Percentiles rank a stretch among this genome's conserved stretches.
These are phyloP conservation scores for Semotilus atromaculatus DNA, from an alignment of 2,797 vertebrate genomes.

Conservation along the genomic window DNA sequence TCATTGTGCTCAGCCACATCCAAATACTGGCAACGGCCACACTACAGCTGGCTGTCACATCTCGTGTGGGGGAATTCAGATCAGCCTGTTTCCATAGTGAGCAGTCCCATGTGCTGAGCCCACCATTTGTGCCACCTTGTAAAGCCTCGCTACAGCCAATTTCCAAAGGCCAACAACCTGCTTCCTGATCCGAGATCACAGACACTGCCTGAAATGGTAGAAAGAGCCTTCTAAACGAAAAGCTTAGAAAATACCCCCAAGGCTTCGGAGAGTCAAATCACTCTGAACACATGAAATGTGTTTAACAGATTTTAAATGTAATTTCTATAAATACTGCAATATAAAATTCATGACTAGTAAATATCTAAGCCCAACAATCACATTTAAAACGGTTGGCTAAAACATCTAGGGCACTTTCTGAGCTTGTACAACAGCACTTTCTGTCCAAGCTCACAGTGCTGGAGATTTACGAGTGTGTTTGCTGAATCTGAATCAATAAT, in stretches of 20 bases:
- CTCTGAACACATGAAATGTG: background rate
- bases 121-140: slow-evolving; percentile 43
- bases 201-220: slow-evolving; percentile 27
- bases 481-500: slow-evolving; percentile 62
- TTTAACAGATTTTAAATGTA: slow-evolving; percentile 16
- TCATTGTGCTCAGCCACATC: slow-evolving; percentile 64
- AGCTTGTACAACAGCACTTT: slow-evolving; percentile 57
- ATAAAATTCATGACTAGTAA: background rate
- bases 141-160: slow-evolving; percentile 52
- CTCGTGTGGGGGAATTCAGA: slow-evolving; percentile 67
- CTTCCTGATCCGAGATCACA: slow-evolving; percentile 30
- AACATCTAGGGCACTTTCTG: slow-evolving; percentile 41
- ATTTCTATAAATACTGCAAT: background rate
- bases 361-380: background rate
- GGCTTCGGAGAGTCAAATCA: slow-evolving; percentile 8
- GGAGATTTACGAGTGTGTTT: slow-evolving; percentile 63
- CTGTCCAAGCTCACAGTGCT: slow-evolving; percentile 54
- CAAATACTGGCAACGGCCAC: slow-evolving; percentile 68
- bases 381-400: background rate
- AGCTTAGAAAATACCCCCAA: slow-evolving; percentile 14
- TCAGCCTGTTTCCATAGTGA: slow-evolving; percentile 66
- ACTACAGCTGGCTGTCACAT: slow-evolving; percentile 73
- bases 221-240: slow-evolving; percentile 12
- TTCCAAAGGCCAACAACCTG: slow-evolving; percentile 46
- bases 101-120: slow-evolving; percentile 62